Percentiles rank a stretch among this genome's conserved stretches.
These are phyloP conservation scores for Nephrotoma guestfalica DNA, from an alignment of 2,888 invertebrate genomes.

Conservation along the genomic window DNA sequence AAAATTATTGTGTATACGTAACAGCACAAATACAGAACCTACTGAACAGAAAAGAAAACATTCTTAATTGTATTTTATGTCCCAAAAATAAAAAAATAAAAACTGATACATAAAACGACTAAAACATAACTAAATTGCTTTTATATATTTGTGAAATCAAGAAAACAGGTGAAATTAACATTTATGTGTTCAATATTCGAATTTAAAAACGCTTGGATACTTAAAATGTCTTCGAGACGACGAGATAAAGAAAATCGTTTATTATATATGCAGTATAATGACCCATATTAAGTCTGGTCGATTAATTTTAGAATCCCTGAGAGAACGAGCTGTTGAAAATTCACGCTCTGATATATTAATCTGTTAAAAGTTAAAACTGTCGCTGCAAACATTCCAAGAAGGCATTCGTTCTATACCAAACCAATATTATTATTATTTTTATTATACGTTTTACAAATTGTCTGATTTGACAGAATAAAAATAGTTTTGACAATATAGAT, in stretches of 20 bases:
- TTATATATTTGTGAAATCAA: background rate
- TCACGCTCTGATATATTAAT: background rate
- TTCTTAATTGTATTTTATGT: background rate
- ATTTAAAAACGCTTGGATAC: background rate
- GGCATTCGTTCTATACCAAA: background rate
- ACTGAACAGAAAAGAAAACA: background rate
- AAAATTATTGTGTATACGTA: background rate
- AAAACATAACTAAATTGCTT: background rate
- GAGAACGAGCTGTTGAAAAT: background rate
- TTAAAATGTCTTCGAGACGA: background rate
- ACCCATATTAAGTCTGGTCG: background rate
- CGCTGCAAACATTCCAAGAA: background rate
- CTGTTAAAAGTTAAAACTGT: background rate
- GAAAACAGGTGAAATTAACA: background rate
- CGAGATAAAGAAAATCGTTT: background rate
- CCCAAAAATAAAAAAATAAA: background rate
- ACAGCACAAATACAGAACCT: background rate
- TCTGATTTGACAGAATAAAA: background rate
- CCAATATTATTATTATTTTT: background rate
- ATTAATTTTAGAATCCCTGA: background rate
- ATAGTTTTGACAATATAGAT: background rate
- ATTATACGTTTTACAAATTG: background rate
- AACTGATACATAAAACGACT: background rate
- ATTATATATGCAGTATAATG: background rate
- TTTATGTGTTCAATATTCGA: background rate